Evolutionary conservation across 2,888 invertebrate species (phyloP), one percentile per base, ranked within the genome.

Genomic region (Bugulina stolonifera): DNA sequence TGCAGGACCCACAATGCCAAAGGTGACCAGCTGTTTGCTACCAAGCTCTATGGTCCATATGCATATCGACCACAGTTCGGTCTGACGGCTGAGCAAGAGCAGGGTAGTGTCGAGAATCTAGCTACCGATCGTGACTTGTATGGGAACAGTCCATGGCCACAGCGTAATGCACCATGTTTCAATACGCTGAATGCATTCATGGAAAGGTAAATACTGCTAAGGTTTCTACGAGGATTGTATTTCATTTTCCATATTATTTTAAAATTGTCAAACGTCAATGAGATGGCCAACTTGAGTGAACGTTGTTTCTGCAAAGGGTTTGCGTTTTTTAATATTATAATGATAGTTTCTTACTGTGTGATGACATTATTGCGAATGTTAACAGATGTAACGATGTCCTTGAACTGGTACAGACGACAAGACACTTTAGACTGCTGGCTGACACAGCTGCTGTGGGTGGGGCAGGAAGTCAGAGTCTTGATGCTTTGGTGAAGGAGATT

Each of bases 381-480:
- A 25, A 3, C 32, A 83, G 84, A 72, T 84, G 84, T 75, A 84
- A 84, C 76, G 84, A 84, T 78, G 83, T 83, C 1, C 78, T 83
- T 64, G 84, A 84, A 73, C 78, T 84, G 23, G 82, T 84, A 14
- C 83, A 84, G 75, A 84, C 83, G 1, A 83, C 83, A 0, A 76
- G 81, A 25, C 84, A 84, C 75, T 84, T 84, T 77, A 79, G 81
- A 3, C 77, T 83, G 54, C 77, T 84, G 70, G 80, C 83, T 0
- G 81, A 80, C 25, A 81, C 83, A 1, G 83, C 83, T 14, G 81
- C 82, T 73, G 78, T 83, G 18, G 84, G 84, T 34, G 84, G 84
- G 1, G 83, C 83, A 35, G 83, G 83, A 10, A 82, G 79, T 72
- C 77, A 78, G 76, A 81, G 82, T 73, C 78, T 84, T 23, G 84